A percentile compares a stretch with the other conserved stretches of the same genome.
Conservation (phyloP, 2,888 invertebrate genomes). For the Trichopria drosophilae region DNA sequence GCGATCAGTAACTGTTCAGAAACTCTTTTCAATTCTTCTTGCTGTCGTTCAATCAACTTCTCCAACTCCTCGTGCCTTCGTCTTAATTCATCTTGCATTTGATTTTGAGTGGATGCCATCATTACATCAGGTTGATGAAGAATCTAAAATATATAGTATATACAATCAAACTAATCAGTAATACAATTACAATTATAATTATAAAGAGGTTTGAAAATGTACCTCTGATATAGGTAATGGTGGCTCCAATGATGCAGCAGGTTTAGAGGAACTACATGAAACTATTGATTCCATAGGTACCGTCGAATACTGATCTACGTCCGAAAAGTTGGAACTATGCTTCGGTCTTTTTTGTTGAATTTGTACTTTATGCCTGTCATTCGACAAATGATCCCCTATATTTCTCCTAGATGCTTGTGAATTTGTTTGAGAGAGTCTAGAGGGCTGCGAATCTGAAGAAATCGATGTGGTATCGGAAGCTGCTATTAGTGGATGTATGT, state of each 20-base stretch:
- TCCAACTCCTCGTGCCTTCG: slow-evolving; percentile 85
- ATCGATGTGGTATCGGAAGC: slow-evolving; percentile 68
- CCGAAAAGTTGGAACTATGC: slow-evolving; percentile 33
- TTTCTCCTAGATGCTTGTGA: slow-evolving; percentile 32
- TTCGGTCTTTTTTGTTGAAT: no score
- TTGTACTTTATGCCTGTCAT: no score
- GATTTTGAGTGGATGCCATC: slow-evolving; percentile 64
- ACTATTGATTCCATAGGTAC: slow-evolving; percentile 66
- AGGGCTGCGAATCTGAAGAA: slow-evolving; percentile 70
- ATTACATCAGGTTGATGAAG: slow-evolving; percentile 58
- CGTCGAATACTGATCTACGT: slow-evolving; percentile 62
- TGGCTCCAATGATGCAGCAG: slow-evolving; percentile 52
- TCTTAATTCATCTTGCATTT: slow-evolving; percentile 61
- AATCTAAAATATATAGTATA: slow-evolving; percentile 36
- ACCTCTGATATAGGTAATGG: slow-evolving; percentile 48
- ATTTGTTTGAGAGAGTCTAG: slow-evolving; percentile 51
- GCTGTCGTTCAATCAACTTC: slow-evolving; percentile 80
- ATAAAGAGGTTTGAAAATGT: slow-evolving; percentile 8
- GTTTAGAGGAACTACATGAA: slow-evolving; percentile 59
- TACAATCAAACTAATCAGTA: background rate
- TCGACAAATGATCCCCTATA: slow-evolving; percentile 36
- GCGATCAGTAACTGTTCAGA: slow-evolving; percentile 86
- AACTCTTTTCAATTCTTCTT: slow-evolving; percentile 81
- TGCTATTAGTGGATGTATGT: no score
- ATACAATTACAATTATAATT: slow-evolving; percentile 5